phyloP scores from a whole-genome alignment of 2,888 invertebrate species.

The Scelioninae gen. 2 region DNA sequence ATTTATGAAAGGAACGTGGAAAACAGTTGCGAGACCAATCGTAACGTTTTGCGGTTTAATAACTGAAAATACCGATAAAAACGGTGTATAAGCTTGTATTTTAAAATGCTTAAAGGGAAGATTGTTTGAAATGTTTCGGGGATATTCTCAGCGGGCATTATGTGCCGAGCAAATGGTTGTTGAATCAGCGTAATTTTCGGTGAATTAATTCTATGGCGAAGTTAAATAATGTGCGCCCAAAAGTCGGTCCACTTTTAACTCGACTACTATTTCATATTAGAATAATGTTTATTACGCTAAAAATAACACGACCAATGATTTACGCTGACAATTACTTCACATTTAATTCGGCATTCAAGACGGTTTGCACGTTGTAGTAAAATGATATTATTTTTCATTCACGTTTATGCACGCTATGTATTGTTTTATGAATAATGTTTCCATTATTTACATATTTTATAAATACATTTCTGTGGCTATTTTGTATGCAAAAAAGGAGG shows the following conservation, averaged over 20 bases:
- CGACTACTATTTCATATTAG: constrained; percentile 1
- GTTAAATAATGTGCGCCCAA: constrained; percentile 24
- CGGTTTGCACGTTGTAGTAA: background rate
- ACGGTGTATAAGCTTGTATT: background rate
- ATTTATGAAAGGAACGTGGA: background rate
- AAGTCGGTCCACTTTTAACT: constrained; percentile 9
- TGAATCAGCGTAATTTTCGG: constrained; percentile 28
- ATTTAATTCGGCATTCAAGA: background rate
- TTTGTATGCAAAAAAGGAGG: too few relatives aligned
- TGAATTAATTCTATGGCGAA: constrained; percentile 27
- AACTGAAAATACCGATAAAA: background rate
- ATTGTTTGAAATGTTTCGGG: constrained; percentile 4
- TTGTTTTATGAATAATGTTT: too few relatives aligned
- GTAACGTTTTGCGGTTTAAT: constrained; percentile 1
- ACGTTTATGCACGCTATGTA: too few relatives aligned
- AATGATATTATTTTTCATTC: background rate
- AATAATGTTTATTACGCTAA: constrained; percentile 19
- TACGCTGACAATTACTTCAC: background rate
- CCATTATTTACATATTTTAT: too few relatives aligned
- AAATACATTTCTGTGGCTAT: too few relatives aligned
- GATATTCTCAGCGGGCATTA: constrained; percentile 19
- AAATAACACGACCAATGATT: constrained; percentile 9
- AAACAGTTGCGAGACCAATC: background rate
- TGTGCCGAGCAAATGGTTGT: constrained; percentile 4
- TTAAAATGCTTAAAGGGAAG: constrained; percentile 3